A percentile compares a stretch with the other conserved stretches of the same genome.
These are phyloP conservation scores for Zaprionus africanus DNA, from an alignment of 1,140 invertebrate species.

Conservation along the genomic window DNA sequence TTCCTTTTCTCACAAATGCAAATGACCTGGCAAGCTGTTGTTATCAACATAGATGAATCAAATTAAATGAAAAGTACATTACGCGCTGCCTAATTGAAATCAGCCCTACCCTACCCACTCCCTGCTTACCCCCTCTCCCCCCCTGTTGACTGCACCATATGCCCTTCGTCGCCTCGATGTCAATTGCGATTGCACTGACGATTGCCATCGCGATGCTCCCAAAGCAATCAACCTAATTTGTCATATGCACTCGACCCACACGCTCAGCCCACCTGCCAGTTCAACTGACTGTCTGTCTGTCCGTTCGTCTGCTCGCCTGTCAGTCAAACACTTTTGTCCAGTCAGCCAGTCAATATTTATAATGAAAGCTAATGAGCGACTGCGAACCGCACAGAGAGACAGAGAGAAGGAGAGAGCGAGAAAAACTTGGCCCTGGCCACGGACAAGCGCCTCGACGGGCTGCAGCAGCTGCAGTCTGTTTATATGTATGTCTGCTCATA, in stretches of 20 bases:
- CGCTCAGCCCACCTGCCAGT: constrained; percentile 15
- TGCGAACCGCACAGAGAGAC: constrained; percentile 5
- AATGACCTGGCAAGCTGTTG: constrained; percentile 40
- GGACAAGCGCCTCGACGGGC: constrained; percentile 8
- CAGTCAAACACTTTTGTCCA: constrained; percentile 56
- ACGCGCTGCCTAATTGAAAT: constrained; percentile 65
- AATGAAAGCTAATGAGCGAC: constrained; percentile 76
- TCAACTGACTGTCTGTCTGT: neutral
- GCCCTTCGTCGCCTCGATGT: constrained; percentile 40
- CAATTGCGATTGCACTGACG: constrained; percentile 31
- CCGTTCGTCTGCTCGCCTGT: constrained; percentile 27
- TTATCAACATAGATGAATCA: constrained; percentile 74
- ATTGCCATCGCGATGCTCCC: constrained; percentile 42
- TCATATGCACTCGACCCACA: constrained; percentile 59
- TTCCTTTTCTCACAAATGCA: constrained; percentile 24
- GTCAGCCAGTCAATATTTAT: constrained; percentile 76
- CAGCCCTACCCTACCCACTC: neutral
- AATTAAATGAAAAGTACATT: constrained; percentile 70
- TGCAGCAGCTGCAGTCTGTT: constrained; percentile 19
- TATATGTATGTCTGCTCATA: neutral
- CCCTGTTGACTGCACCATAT: neutral
- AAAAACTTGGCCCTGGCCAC: constrained; percentile 3
- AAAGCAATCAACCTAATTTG: constrained; percentile 81
- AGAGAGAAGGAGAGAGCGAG: neutral
- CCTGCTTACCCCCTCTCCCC: too few species aligned